Evolutionary conservation across 2,113 vertebrate species (phyloP).

Genomic region (Otis tarda): DNA sequence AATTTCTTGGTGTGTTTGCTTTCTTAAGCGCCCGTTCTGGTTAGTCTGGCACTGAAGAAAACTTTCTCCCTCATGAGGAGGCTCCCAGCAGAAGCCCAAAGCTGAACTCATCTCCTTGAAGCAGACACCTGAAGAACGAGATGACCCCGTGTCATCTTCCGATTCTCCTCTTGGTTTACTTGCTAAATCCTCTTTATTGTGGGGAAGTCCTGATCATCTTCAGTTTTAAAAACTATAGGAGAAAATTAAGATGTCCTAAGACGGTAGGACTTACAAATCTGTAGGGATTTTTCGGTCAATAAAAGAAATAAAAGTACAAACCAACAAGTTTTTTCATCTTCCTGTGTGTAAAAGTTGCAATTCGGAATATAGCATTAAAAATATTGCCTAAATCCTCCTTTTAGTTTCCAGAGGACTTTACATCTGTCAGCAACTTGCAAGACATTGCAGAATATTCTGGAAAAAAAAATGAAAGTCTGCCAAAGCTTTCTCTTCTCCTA

Average conservation of each 20-base stretch:
- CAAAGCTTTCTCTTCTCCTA: not conserved
- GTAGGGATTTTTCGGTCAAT: not conserved
- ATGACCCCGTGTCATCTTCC: fast-evolving
- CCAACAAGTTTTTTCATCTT: not conserved
- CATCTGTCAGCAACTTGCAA: not conserved
- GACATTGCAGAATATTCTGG: not conserved
- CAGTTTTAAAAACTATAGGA: not conserved
- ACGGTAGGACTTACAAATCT: not conserved
- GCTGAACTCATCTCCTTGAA: not conserved
- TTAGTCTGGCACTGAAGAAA: not conserved
- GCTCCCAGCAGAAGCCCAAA: not conserved
- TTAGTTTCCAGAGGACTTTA: not conserved
- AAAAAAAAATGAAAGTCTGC: not conserved
- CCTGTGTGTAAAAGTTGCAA: fast-evolving
- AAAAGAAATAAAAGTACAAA: not conserved
- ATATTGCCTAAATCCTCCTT: not conserved
- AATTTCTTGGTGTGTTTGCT: not conserved
- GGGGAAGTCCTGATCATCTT: not conserved
- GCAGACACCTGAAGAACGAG: not conserved
- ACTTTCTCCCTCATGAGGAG: not conserved
- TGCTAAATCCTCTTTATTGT: not conserved
- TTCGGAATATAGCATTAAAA: not conserved
- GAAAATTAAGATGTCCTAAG: not conserved
- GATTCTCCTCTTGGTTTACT: not conserved
- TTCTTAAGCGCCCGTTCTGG: fast-evolving